These are phyloP conservation scores for Globia sparganii DNA, from an alignment of 2,888 invertebrate genomes.

Conservation along the genomic window DNA sequence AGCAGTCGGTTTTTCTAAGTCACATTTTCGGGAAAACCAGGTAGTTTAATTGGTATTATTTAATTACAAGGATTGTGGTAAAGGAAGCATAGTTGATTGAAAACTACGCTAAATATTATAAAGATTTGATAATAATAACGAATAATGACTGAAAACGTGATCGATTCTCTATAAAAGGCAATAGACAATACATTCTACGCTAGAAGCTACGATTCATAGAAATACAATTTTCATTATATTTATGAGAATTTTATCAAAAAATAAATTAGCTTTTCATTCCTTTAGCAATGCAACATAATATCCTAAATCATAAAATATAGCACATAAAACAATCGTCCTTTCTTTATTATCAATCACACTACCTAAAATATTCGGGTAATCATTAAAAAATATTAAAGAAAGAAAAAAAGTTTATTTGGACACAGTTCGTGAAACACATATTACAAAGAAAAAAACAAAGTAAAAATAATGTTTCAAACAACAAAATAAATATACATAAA, in stretches of 20 bases:
- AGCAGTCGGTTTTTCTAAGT: background rate
- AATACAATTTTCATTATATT: background rate
- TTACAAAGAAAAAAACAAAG: too few species aligned
- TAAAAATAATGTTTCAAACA: too few species aligned
- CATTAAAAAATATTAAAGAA: background rate
- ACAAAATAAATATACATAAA: background rate
- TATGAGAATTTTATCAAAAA: background rate
- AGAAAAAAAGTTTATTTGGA: too few species aligned
- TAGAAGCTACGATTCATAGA: background rate
- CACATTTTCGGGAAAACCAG: background rate
- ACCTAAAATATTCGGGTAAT: background rate
- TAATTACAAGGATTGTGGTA: background rate
- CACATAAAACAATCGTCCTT: background rate
- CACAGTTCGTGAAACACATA: too few species aligned
- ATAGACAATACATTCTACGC: background rate
- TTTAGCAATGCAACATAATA: background rate
- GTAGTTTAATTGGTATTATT: background rate
- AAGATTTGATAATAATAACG: too few species aligned
- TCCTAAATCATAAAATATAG: background rate
- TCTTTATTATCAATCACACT: background rate
- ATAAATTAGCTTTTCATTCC: background rate
- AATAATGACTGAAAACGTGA: background rate
- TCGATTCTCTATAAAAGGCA: background rate
- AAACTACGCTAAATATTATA: background rate
- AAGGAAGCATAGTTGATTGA: background rate